phyloP scores from a whole-genome alignment of 2,113 vertebrate species.

The Synodontis membranacea region DNA sequence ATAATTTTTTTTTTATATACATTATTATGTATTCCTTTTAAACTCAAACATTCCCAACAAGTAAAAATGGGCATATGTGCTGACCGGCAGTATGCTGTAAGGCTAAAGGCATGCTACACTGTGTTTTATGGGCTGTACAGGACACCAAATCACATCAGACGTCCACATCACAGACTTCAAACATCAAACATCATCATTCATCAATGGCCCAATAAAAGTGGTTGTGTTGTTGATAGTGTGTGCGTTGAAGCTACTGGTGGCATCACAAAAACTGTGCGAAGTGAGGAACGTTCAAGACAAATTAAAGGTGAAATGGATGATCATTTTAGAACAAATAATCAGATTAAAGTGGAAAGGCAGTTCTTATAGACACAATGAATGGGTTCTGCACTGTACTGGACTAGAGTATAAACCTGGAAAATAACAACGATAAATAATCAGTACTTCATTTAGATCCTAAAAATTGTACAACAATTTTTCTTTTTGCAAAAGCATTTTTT shows the following conservation, averaged over 20 bases:
- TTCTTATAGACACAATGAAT: neutral
- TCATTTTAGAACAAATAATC: slow-evolving; percentile 20
- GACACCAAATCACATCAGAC: slow-evolving; percentile 11
- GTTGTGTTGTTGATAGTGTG: no score
- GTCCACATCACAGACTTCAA: slow-evolving; percentile 1
- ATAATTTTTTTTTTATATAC: neutral
- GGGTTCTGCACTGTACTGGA: neutral
- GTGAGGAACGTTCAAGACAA: neutral
- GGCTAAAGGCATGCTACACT: slow-evolving; percentile 37
- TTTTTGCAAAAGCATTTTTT: no score
- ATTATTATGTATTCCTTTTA: slow-evolving; percentile 11
- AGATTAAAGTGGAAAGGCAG: neutral
- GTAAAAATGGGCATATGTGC: neutral
- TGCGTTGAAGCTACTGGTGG: neutral
- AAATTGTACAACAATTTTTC: neutral
- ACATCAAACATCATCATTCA: neutral
- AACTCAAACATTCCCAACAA: slow-evolving; percentile 4
- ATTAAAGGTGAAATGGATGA: neutral
- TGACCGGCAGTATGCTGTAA: slow-evolving; percentile 34
- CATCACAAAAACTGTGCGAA: neutral
- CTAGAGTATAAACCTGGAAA: neutral
- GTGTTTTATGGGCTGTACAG: slow-evolving; percentile 1
- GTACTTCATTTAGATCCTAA: neutral
- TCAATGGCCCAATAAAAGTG: neutral
- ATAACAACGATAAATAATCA: neutral